Conservation (phyloP, 2,888 invertebrate species). For the Meta bourneti region DNA sequence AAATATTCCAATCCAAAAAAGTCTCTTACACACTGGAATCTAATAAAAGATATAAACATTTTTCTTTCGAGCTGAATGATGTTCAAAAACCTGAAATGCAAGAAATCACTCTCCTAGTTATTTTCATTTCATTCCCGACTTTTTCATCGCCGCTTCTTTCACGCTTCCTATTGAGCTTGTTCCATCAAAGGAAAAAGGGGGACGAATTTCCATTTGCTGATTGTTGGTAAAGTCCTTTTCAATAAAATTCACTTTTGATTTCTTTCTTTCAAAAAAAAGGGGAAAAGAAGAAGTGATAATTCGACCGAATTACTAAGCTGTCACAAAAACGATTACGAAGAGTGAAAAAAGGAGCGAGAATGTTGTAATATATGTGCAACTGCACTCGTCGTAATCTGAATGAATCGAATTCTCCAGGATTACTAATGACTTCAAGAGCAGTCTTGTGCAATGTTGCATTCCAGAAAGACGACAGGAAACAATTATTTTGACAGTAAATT, state of each 20-base stretch:
- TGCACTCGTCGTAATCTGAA: neutral
- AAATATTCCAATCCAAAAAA: neutral
- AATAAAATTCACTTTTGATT: slow-evolving; percentile 21
- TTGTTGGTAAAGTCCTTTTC: slow-evolving; percentile 31
- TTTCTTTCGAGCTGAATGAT: neutral
- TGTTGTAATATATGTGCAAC: slow-evolving; percentile 17
- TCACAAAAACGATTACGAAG: slow-evolving; percentile 36
- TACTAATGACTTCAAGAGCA: slow-evolving; percentile 27
- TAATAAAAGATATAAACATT: neutral
- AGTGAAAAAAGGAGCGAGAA: neutral
- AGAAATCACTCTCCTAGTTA: slow-evolving; percentile 8
- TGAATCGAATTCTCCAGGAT: slow-evolving; percentile 24
- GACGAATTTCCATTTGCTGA: slow-evolving; percentile 30
- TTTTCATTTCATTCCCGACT: neutral
- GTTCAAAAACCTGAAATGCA: slow-evolving; percentile 19
- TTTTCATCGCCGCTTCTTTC: neutral
- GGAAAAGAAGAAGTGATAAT: slow-evolving; percentile 12
- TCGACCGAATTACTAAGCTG: slow-evolving; percentile 41
- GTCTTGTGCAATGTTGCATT: neutral
- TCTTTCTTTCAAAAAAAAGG: neutral
- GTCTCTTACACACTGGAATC: neutral
- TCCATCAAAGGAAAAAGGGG: slow-evolving; percentile 15
- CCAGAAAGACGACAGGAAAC: slow-evolving; percentile 1
- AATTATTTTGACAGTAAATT: slow-evolving; percentile 19
- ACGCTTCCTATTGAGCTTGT: neutral